Base-by-base conservation (phyloP, 2,113 vertebrate species). In the Axis porcinus region DNA sequence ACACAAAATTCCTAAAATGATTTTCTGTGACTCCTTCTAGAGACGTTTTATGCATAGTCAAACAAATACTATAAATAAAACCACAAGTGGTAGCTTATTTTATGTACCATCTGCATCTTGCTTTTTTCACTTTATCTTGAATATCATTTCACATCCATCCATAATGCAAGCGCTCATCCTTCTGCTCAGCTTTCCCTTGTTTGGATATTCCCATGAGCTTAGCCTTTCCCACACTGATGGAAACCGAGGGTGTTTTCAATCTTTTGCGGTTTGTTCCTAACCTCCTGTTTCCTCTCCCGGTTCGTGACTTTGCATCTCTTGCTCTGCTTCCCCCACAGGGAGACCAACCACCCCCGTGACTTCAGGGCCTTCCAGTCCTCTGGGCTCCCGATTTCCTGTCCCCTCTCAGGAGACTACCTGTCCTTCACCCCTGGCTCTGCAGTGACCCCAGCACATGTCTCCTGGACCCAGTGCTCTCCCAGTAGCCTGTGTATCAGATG, bases 21-120 rank as follows among this genome's bases (percentile, higher is more conserved):
- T 10, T 40, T 85, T 60, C 40, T 85, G 19, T 52, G 67, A 64
- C 2, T 57, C 58, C 52, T 84, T 57, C 67, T 15, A 25, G 76
- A 96, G 52, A 79, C 40, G 81, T 91, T 64, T 60, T 47, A 55
- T 79, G 11, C 33, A 19, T 36, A 67, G 36, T 60, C 78, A 91
- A 74, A 54, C 84, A 96, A 82, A 91, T 23, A 85, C 2, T n/a
- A 55, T n/a, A 95, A 82, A 76, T 60, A 36, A 84, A 94, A 74
- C 43, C n/a, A 78, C 62, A 36, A 64, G 27, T 36, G 40, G 14
- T 50, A 86, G 62, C 45, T 47, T 50, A 43, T 76, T 89, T 74
- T 81, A 91, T 83, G 23, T 30, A 81, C 16, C 10, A 15, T 64
- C 67, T 45, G 40, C 33, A 58, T 64, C 57, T 89, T 89, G 64